Evolutionary conservation across 2,888 invertebrate genomes (phyloP), one percentile per base, ranked within the genome.

Genomic region (Eucriotettix oculatus): DNA sequence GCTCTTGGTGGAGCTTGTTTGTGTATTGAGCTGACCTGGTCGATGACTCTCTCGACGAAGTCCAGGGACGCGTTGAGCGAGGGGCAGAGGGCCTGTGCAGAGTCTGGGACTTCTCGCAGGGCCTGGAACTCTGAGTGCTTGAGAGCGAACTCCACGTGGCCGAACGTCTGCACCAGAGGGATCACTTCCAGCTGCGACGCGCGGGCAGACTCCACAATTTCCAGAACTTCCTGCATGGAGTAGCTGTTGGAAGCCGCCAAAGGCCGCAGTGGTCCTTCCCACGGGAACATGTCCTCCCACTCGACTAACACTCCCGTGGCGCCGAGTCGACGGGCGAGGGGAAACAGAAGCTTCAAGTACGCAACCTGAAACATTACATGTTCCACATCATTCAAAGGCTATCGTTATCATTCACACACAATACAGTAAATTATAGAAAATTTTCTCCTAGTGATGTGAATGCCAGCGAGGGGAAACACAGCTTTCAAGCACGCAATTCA

Each of bases 271-370:
- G 71, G 68, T 1, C 83, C 85, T 56, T 72, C 74, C 72, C 83
- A 89, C 0, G 88, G 88, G 72, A 89, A 89, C 83, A 86, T 87
- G 68, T 89, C 89, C 73, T 89, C 89, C 76, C 87, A 89, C 71
- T 89, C 89, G 65, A 85, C 71, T 17, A 86, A 70, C 56, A 89
- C 71, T 1, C 88, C 88, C 10, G 87, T 89, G 10, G 86, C 87
- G 11, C 87, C 84, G 62, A 85, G 69, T 16, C 77, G 75, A 66
- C 78, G 80, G 10, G 82, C 69, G 60, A 83, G 70, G 16, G 80
- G 78, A 64, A 84, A 73, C 29, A 83, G 66, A 66, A 79, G 76
- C 69, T 80, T 78, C 40, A 84, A 73, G 68, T 79, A 85, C 12
- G 72, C 69, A 10, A 85, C 70, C 70, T 80, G 81, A 12, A 86